Conservation (phyloP, 37 sponge, comb jelly and placozoan species). For the Ianthella basta region DNA sequence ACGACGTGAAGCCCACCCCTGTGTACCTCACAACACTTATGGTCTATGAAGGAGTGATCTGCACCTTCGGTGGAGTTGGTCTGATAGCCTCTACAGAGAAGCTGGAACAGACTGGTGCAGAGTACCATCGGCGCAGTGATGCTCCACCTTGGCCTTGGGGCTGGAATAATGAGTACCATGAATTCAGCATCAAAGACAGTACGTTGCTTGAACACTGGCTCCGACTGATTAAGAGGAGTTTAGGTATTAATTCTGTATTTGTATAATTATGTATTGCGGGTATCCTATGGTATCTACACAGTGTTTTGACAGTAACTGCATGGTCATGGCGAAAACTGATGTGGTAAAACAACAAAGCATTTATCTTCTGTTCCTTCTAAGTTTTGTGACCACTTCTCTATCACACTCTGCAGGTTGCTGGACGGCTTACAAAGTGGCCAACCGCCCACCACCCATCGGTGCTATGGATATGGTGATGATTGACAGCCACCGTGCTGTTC, state of each 20-base stretch:
- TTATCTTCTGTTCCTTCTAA: too few species aligned
- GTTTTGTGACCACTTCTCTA: too few species aligned
- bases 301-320: too few species aligned
- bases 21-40: conserved; percentile 53
- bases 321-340: too few species aligned
- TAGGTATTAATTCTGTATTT: too few species aligned
- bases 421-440: conserved; percentile 9
- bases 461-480: conserved; percentile 32
- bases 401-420: conserved; percentile 38
- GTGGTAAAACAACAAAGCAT: too few species aligned
- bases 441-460: conserved; percentile 41
- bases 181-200: conserved; percentile 36
- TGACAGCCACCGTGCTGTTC: conserved; percentile 39
- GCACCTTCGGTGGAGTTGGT: conserved; percentile 67
- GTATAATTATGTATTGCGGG: too few species aligned
- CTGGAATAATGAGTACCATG: conserved; percentile 73
- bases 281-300: too few species aligned
- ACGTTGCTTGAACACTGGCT: too few species aligned
- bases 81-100: background rate
- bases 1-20: conserved; percentile 39
- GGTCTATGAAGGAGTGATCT: conserved; percentile 36
- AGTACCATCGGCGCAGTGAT: conserved; percentile 11
- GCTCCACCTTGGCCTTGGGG: conserved; percentile 28
- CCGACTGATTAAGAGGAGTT: background rate
- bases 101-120: conserved; percentile 46